phyloP scores from a whole-genome alignment of 2,113 vertebrate species.

The Protomyctophum bolini region DNA sequence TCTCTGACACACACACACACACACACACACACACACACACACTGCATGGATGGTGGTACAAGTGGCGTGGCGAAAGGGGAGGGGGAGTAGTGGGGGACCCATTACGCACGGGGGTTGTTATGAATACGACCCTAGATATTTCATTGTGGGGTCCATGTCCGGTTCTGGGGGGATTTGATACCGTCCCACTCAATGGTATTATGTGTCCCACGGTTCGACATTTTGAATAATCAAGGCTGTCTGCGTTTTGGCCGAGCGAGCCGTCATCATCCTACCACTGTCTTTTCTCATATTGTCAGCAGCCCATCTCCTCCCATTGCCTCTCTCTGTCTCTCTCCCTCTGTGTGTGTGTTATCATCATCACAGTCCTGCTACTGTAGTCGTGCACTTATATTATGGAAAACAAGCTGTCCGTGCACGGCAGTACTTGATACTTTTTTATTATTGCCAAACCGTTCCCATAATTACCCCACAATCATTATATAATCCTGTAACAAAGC shows the following conservation, averaged over 20 bases:
- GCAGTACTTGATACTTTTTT: conserved; percentile 91
- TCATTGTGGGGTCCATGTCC: conserved; percentile 65
- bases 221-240: conserved; percentile 92
- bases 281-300: conserved; percentile 83
- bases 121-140: conserved; percentile 61
- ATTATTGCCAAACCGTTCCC: conserved; percentile 90
- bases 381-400: conserved; percentile 84
- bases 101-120: conserved; percentile 36
- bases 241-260: conserved; percentile 81
- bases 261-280: conserved; percentile 75
- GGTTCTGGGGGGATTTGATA: conserved; percentile 80
- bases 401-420: conserved; percentile 85
- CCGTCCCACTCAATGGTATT: conserved; percentile 88
- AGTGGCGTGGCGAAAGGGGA: conserved; percentile 14
- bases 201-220: conserved; percentile 85
- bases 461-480: conserved; percentile 99
- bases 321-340: conserved; percentile 67
- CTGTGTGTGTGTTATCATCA: conserved; percentile 75
- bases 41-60: conserved; percentile 46
- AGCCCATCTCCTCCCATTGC: conserved; percentile 51
- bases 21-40: conserved; percentile 49
- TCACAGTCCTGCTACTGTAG: conserved; percentile 75
- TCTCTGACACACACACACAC: not conserved
- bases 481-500: conserved; percentile 99
- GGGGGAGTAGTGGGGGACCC: not conserved